Percentiles rank a stretch among this genome's conserved stretches.
phyloP scores from a whole-genome alignment of 1,140 invertebrate genomes.

The Catajapyx aquilonaris region DNA sequence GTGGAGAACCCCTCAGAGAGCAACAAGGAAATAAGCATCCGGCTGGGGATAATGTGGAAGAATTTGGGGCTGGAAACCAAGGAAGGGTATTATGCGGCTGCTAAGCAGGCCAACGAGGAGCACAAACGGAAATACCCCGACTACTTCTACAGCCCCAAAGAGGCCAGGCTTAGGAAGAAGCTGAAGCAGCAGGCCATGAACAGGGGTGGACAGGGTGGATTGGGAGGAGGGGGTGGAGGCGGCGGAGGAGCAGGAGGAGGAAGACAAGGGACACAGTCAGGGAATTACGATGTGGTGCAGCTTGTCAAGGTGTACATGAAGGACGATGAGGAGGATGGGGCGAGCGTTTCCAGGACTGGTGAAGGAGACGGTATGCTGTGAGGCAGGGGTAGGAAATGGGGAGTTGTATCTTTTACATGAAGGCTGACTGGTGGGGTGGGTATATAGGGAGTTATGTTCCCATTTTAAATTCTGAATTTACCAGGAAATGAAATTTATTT shows the following conservation, averaged over 20 bases:
- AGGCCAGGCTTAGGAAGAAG: constrained; percentile 20
- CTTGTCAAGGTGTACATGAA: neutral
- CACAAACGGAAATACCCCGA: constrained; percentile 27
- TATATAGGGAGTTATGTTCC: no score
- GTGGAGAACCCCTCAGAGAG: constrained; percentile 23
- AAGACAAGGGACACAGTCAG: no score
- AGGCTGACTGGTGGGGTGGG: no score
- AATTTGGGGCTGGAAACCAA: constrained; percentile 21
- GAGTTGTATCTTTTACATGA: no score
- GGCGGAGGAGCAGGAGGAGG: no score
- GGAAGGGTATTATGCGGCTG: constrained; percentile 21
- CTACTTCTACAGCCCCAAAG: constrained; percentile 24
- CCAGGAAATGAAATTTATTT: no score
- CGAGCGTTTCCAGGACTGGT: no score
- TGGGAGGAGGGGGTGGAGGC: no score
- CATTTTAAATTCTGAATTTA: no score
- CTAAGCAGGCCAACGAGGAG: constrained; percentile 22
- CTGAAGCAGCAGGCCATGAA: constrained; percentile 12
- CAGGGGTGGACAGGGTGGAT: neutral
- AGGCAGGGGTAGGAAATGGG: no score
- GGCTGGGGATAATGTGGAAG: constrained; percentile 28
- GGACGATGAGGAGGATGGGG: neutral
- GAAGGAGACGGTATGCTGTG: no score
- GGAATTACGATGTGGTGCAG: neutral
- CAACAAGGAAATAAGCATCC: constrained; percentile 28